Conservation (phyloP, 2,113 vertebrate genomes). For the Leptodactylus fuscus region DNA sequence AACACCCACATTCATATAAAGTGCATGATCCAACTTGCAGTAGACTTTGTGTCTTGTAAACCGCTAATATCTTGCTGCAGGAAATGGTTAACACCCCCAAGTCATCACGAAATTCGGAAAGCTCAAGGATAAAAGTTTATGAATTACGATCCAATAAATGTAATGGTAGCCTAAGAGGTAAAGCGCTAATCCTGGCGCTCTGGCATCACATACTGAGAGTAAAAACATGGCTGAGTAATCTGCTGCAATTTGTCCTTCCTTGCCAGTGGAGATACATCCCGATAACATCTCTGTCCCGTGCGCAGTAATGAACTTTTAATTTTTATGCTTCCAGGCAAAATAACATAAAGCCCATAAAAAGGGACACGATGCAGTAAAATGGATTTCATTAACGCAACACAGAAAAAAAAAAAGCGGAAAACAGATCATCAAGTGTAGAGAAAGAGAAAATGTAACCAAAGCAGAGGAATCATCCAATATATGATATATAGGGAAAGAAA, state of each 20-base stretch:
- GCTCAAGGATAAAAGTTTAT: background rate
- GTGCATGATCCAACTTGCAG: background rate
- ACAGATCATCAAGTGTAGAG: background rate
- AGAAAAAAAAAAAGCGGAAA: background rate
- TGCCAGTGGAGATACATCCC: conserved; percentile 23
- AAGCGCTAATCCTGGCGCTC: conserved; percentile 13
- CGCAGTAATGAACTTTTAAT: conserved; percentile 34
- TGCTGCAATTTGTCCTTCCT: conserved; percentile 16
- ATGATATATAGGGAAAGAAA: background rate
- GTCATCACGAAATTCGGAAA: background rate
- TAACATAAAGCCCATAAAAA: conserved; percentile 13
- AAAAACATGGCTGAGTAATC: conserved; percentile 18
- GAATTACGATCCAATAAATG: conserved; percentile 19
- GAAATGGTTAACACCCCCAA: background rate
- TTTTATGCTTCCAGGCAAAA: conserved; percentile 44
- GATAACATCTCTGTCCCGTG: conserved; percentile 33
- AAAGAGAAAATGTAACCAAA: background rate
- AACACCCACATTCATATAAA: background rate
- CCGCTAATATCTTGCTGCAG: background rate
- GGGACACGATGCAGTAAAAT: background rate
- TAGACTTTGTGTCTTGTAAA: background rate
- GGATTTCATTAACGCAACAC: background rate
- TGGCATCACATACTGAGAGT: conserved; percentile 9
- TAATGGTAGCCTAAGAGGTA: conserved; percentile 5
- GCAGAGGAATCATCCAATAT: background rate